A percentile compares a stretch with the other conserved stretches of the same genome.
Conservation (phyloP, 2,797 vertebrate genomes). For the Pitangus sulphuratus region DNA sequence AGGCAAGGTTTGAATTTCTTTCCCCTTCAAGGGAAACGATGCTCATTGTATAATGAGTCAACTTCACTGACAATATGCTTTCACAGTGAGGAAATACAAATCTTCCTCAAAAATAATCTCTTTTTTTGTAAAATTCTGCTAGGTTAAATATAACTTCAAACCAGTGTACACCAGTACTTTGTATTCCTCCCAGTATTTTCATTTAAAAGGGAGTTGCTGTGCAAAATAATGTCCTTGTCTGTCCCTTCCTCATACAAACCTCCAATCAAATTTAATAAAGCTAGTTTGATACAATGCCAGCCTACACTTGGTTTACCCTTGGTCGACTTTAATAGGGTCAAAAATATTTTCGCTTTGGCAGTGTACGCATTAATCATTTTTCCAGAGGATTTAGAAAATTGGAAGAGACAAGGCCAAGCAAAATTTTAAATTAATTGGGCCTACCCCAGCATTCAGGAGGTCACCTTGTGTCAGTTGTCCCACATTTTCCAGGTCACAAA, state of each 20-base stretch:
- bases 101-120: neutral
- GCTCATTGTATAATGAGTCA: constrained; percentile 17
- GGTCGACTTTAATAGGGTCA: constrained; percentile 98
- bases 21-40: neutral
- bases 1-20: constrained; percentile 8
- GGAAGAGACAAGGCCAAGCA: constrained; percentile 91
- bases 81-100: neutral
- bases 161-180: constrained; percentile 63
- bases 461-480: constrained; percentile 87
- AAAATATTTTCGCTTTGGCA: constrained; percentile 96
- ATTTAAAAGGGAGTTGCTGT: constrained; percentile 79
- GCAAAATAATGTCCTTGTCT: constrained; percentile 95
- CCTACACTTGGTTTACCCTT: constrained; percentile 96
- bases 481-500: constrained; percentile 88
- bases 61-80: neutral
- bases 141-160: constrained; percentile 57
- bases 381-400: constrained; percentile 95
- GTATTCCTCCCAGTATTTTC: constrained; percentile 79
- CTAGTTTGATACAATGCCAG: constrained; percentile 95
- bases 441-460: constrained; percentile 84
- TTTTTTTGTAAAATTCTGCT: constrained; percentile 66
- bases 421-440: constrained; percentile 94
- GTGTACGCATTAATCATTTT: constrained; percentile 94
- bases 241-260: constrained; percentile 87
- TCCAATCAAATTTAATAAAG: constrained; percentile 97